Evolutionary conservation across 30 jellyfish, hydroid and myxozoan genomes (phyloP), one percentile per base, ranked within the genome.

Genomic region (Chironex yamaguchii): DNA sequence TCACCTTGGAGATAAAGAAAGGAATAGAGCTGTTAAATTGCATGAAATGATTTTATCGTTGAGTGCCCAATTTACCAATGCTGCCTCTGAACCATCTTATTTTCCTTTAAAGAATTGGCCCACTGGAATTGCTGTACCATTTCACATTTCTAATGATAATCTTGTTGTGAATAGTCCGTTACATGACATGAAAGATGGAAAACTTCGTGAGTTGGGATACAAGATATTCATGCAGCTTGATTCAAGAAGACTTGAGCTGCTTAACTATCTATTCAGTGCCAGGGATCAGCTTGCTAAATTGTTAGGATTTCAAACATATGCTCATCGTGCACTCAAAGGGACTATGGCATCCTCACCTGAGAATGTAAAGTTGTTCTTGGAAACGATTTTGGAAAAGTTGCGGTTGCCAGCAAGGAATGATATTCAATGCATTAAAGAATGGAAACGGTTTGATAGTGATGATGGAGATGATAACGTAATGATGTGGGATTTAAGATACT

Each of bases 341-440:
- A 93, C 97, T 27, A 88, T 85, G 96, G 98, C 96, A 20, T 34
- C 92, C 20, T 29, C 49, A 49, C 98, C 98, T 26, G 91, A 89
- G 48, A 89, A 74, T 35, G 98, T 86, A 9, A 66, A 3, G n/a
- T 22, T 90, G 0, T 92, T 92, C 52, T 65, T 92, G 33, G 79
- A 52, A 4, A 89, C 81, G 29, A 66, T 94, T 14, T 75, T 92
- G 2, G 79, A 58, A 20, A 78, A 78, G 36, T 82, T 92, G n/a
- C 36, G 36, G 14, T 73, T 51, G 28, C 77, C 95, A 9, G 52
- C 91, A 13, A 49, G 36, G 26, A 63, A 86, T 26, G 98, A 92
- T 36, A 34, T 92, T 4, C 86, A 76, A 17, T 3, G 67, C 2
- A 62, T 92, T 29, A 52, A 58, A 17, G 73, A 71, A 27, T 92